These are phyloP conservation scores for Eupithecia vulgata DNA, from an alignment of 2,888 invertebrate species.

Conservation along the genomic window DNA sequence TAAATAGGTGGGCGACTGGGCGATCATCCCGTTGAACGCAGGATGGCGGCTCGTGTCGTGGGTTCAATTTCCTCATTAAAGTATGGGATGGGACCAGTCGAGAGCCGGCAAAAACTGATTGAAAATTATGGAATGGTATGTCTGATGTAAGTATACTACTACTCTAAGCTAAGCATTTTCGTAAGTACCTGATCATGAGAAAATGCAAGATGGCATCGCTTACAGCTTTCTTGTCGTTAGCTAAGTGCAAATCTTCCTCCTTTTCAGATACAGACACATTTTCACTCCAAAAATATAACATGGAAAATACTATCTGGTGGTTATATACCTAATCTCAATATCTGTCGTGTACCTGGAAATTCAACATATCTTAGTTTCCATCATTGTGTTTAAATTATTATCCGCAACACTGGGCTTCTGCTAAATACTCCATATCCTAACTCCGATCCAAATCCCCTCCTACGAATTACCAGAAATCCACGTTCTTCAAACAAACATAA, in stretches of 20 bases:
- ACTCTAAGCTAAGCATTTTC: not conserved
- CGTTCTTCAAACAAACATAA: constrained; percentile 41
- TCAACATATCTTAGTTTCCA: not conserved
- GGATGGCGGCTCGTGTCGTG: constrained; percentile 8
- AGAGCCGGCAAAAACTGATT: constrained; percentile 7
- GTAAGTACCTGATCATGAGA: not conserved
- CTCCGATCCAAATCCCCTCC: not conserved
- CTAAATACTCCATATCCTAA: not conserved
- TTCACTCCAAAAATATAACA: not conserved
- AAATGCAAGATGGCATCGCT: not conserved
- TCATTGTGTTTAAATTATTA: not conserved
- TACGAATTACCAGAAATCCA: constrained; percentile 27
- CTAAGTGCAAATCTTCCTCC: not conserved
- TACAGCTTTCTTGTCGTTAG: not conserved
- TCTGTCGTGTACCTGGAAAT: not conserved
- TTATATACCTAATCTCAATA: not conserved
- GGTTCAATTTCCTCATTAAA: constrained; percentile 13
- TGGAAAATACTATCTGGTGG: too few relatives aligned
- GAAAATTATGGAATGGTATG: constrained; percentile 6
- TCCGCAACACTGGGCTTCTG: not conserved
- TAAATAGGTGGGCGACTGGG: constrained; percentile 17
- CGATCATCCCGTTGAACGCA: constrained; percentile 14
- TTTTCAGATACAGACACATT: not conserved
- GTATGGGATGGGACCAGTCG: constrained; percentile 4
- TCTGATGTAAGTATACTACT: not conserved